phyloP scores from a whole-genome alignment of 2,888 invertebrate genomes.

The Belgica antarctica region DNA sequence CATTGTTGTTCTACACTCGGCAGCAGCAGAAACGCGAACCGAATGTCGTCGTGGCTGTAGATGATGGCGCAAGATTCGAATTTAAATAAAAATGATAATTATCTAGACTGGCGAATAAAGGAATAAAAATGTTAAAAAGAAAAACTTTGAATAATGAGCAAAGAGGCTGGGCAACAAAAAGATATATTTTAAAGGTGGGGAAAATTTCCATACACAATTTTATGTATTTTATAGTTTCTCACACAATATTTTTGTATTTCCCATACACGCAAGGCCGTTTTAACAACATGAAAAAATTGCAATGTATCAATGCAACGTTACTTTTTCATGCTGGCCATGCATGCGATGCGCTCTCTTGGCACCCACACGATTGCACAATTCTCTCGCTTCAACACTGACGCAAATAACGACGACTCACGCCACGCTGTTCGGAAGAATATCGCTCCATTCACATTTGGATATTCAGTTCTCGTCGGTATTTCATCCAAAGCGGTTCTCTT shows the following conservation, averaged over 20 bases:
- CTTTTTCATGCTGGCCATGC: constrained; percentile 31
- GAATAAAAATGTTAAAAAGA: constrained; percentile 34
- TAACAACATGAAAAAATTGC: constrained; percentile 41
- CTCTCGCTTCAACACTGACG: background rate
- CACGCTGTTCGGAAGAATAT: background rate
- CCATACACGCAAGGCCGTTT: constrained; percentile 26
- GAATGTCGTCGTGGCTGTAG: background rate
- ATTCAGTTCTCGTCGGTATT: constrained; percentile 42
- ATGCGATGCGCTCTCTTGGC: background rate
- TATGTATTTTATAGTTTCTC: constrained; percentile 42
- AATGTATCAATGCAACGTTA: constrained; percentile 42
- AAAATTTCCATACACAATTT: constrained; percentile 37
- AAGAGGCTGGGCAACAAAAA: constrained; percentile 44
- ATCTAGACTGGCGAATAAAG: constrained; percentile 24
- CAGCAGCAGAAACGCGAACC: background rate
- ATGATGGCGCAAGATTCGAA: background rate
- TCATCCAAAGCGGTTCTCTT: constrained; percentile 29
- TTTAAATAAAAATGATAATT: constrained; percentile 36
- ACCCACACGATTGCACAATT: background rate
- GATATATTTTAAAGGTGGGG: constrained; percentile 39
- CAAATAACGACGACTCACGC: constrained; percentile 12
- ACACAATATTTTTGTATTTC: constrained; percentile 39
- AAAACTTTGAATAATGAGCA: constrained; percentile 33
- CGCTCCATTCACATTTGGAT: constrained; percentile 30
- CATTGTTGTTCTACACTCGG: constrained; percentile 24